Base-by-base conservation (phyloP, 2,888 invertebrate species). In the Leptopterna dolabrata region DNA sequence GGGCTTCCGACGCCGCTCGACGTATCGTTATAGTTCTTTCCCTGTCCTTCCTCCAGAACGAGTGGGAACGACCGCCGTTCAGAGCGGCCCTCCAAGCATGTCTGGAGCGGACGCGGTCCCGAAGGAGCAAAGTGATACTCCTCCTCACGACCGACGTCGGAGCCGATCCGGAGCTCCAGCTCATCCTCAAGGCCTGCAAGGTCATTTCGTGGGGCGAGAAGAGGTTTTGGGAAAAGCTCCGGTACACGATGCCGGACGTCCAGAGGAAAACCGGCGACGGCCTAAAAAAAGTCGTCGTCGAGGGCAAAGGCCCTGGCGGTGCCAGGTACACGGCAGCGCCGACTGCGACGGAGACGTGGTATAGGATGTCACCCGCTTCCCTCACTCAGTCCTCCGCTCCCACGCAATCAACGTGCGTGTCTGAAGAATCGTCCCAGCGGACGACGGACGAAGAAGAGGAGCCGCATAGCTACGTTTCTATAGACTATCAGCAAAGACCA, bases 21-120 rank as follows among this genome's bases (percentile, higher is more conserved):
- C 94, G 97, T 90, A 96, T 98, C 90, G 95, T 98, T 90, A 93
- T 98, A 90, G 95, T 98, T 87, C 93, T 98, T 89, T 97, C 98
- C 55, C 94, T 96, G 91, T 96, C 97, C 92, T 97, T 98, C 92
- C 93, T 98, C 91, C 96, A 96, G 92, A 97, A 97, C 87, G 98
- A 98, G 92, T 98, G 98, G 98, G 95, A 96, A 89, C 94, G 97
- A 89, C 95, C 95, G 91, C 98, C 98, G 92, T 96, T 98, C 92
- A 95, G 97, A 89, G 96, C 96, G 91, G 97, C 97, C 80, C 94
- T 98, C 90, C 97, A 97, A 92, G 97, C 98, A 91, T 96, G 97
- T 24, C 93, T 97, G 89, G 95, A 97, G 91, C 96, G 96, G 76
- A 94, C 96, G 90, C 95, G 96, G 91, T 95, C 96, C 92, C 97